Evolutionary conservation across 1,140 invertebrate species (phyloP).

Genomic region (Pseudomyrmex flavicornis): DNA sequence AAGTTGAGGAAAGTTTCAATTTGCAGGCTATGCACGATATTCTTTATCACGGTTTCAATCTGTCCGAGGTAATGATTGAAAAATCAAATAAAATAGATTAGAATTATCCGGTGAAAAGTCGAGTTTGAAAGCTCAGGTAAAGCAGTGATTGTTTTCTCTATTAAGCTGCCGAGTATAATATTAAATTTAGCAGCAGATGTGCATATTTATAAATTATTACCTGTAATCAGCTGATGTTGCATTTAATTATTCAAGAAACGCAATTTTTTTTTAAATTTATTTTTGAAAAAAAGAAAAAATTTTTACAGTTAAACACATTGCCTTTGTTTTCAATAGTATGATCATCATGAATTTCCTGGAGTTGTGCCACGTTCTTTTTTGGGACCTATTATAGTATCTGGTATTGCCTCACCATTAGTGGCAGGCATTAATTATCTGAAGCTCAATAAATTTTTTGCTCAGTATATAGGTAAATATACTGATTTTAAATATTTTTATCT

Average conservation of each 20-base stretch:
- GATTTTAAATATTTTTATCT: slow-evolving; percentile 55
- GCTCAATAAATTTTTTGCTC: slow-evolving; percentile 94
- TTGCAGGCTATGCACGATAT: slow-evolving; percentile 99
- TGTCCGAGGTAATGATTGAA: slow-evolving; percentile 90
- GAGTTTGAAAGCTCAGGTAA: too few relatives aligned
- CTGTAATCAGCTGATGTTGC: slow-evolving; percentile 73
- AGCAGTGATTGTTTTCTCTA: too few relatives aligned
- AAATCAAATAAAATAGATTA: not conserved
- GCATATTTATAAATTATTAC: slow-evolving; percentile 79
- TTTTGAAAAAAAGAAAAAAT: not conserved
- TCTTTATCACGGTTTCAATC: slow-evolving; percentile 93
- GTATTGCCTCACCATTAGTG: slow-evolving; percentile 92
- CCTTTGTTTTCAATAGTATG: slow-evolving; percentile 90
- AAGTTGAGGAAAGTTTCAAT: slow-evolving; percentile 99
- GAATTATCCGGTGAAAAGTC: too few relatives aligned
- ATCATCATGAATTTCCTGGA: slow-evolving; percentile 99
- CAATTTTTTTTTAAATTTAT: not conserved
- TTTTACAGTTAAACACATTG: slow-evolving; percentile 1
- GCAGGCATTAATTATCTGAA: slow-evolving; percentile 89
- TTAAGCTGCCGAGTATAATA: slow-evolving; percentile 51
- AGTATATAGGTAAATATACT: slow-evolving; percentile 93
- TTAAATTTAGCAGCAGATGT: slow-evolving; percentile 78
- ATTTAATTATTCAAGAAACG: not conserved
- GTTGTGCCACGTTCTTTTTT: slow-evolving; percentile 99
- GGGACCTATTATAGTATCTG: slow-evolving; percentile 94